Evolutionary conservation across 2,888 invertebrate genomes (phyloP).

Genomic region (Herminia tarsipennalis): DNA sequence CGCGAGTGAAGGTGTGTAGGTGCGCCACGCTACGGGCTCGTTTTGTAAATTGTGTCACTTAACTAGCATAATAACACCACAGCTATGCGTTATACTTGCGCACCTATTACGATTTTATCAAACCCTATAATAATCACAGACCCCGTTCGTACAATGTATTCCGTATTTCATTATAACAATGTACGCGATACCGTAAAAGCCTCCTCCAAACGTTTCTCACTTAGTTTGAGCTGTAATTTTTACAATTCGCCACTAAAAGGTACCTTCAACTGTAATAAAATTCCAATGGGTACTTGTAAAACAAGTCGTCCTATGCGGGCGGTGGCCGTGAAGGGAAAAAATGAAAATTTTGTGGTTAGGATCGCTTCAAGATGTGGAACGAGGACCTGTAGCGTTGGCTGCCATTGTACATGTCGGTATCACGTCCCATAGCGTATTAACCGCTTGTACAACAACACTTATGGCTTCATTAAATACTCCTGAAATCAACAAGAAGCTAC

Average conservation of each 20-base stretch:
- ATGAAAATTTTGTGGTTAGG: constrained; percentile 70
- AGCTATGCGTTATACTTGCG: constrained; percentile 18
- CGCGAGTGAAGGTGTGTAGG: constrained; percentile 33
- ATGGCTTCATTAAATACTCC: background rate
- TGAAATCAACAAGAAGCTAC: background rate
- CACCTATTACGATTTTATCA: constrained; percentile 17
- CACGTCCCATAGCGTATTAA: constrained; percentile 2
- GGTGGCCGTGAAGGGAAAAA: constrained; percentile 56
- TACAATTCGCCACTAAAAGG: constrained; percentile 48
- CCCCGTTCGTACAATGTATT: background rate
- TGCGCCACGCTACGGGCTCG: constrained; percentile 19
- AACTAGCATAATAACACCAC: constrained; percentile 31
- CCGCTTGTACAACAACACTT: too few species aligned
- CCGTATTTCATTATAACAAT: constrained; percentile 11
- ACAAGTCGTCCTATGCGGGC: constrained; percentile 69
- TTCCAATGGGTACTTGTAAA: constrained; percentile 55
- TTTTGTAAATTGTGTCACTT: constrained; percentile 49
- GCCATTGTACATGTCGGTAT: constrained; percentile 45
- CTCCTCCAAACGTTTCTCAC: background rate
- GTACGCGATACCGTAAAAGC: constrained; percentile 1
- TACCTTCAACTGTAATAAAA: constrained; percentile 62
- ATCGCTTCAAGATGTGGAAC: constrained; percentile 51
- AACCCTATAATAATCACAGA: background rate
- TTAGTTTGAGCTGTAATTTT: constrained; percentile 13
- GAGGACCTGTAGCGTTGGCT: constrained; percentile 32